A percentile compares a stretch with the other conserved stretches of the same genome.
Evolutionary conservation across 2,113 vertebrate genomes (phyloP).

Genomic region (Suricata suricatta): DNA sequence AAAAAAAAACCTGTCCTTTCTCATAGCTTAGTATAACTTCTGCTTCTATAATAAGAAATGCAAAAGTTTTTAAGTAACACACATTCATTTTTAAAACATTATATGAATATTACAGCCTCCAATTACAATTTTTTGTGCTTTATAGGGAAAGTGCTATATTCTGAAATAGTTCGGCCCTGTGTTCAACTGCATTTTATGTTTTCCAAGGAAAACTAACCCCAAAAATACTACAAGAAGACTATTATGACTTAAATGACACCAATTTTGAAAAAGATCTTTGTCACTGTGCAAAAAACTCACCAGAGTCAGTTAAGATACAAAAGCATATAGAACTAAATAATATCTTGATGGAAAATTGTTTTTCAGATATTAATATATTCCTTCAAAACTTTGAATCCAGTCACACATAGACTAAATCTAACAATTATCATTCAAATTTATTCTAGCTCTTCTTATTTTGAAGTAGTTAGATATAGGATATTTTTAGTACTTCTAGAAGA

Average conservation of each 20-base stretch:
- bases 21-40: conserved; percentile 47
- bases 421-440: not conserved
- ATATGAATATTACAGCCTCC: conserved; percentile 41
- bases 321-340: not conserved
- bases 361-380: not conserved
- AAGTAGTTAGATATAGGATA: not conserved
- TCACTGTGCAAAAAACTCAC: not conserved
- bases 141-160: conserved; percentile 28
- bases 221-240: not conserved
- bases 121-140: conserved; percentile 49
- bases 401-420: not conserved
- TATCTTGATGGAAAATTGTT: not conserved
- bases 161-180: not conserved
- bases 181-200: not conserved
- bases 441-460: not conserved
- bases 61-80: conserved; percentile 65
- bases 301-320: not conserved
- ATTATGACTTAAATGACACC: not conserved
- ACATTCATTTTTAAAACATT: conserved; percentile 71
- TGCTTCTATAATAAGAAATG: conserved; percentile 46
- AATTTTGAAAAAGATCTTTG: not conserved
- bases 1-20: not conserved
- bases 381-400: not conserved
- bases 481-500: not conserved
- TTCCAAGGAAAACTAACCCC: not conserved